Percentiles rank a stretch among this genome's conserved stretches.
Evolutionary conservation across 2,113 vertebrate genomes (phyloP).

Genomic region (Hippoglossus stenolepis): DNA sequence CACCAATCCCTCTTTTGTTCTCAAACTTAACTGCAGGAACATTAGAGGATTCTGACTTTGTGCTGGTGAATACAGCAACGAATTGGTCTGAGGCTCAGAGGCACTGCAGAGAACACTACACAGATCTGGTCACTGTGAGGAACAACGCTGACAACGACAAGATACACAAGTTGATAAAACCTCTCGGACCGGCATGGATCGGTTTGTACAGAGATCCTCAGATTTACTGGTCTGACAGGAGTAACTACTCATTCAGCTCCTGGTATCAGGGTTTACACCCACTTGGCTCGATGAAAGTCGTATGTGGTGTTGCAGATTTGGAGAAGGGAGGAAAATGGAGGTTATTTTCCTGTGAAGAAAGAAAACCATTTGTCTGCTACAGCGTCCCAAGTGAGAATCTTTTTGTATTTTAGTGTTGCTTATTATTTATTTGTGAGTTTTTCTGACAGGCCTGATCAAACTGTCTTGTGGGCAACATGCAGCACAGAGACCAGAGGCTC

Average conservation of each 20-base stretch:
- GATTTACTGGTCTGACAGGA: slow-evolving; percentile 3
- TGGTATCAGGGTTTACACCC: background rate
- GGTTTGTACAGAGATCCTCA: background rate
- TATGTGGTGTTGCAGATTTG: background rate
- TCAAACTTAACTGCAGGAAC: slow-evolving; percentile 1
- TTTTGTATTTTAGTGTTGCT: background rate
- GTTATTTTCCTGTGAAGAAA: background rate
- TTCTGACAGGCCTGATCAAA: too few relatives aligned
- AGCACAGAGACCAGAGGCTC: too few relatives aligned
- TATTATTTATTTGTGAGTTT: too few relatives aligned
- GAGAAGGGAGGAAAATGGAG: background rate
- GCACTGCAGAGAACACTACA: background rate
- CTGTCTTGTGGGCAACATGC: too few relatives aligned
- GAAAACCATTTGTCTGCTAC: slow-evolving; percentile 29
- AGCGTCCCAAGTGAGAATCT: background rate
- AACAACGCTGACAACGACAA: background rate
- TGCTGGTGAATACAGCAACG: rapidly evolving
- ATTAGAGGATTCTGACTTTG: background rate
- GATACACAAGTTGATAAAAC: too few relatives aligned
- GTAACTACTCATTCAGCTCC: background rate
- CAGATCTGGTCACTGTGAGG: slow-evolving; percentile 17
- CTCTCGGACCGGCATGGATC: too few relatives aligned
- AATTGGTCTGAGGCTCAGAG: background rate
- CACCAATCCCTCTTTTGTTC: background rate
- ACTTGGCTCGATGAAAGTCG: background rate